Evolutionary conservation across 2,888 invertebrate genomes (phyloP).

Genomic region (Chrysodeixis includens): DNA sequence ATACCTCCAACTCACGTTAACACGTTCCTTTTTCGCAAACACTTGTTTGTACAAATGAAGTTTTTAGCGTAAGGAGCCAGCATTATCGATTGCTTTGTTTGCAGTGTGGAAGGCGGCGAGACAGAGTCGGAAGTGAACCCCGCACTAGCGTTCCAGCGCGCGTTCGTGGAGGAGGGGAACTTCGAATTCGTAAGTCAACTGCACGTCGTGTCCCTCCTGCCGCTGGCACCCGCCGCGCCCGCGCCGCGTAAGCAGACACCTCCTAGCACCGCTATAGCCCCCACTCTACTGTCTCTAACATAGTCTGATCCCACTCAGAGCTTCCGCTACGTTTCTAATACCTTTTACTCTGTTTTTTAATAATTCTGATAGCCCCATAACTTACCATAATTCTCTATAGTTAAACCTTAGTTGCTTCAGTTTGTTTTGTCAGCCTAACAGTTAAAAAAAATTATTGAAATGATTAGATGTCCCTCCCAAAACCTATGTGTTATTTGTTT

Average conservation of each 20-base stretch:
- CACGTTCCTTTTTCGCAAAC: no score
- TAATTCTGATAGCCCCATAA: no score
- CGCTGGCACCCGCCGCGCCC: constrained; percentile 57
- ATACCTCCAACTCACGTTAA: no score
- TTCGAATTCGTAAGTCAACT: constrained; percentile 89
- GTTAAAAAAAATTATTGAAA: no score
- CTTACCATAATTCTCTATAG: no score
- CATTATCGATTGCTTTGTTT: no score
- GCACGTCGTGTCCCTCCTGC: constrained; percentile 82
- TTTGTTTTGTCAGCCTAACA: no score
- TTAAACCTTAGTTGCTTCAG: no score
- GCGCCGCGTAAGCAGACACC: constrained; percentile 31
- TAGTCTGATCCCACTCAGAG: background rate
- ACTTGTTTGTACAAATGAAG: no score
- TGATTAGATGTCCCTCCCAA: no score
- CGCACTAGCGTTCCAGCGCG: constrained; percentile 70
- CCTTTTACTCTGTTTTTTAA: background rate
- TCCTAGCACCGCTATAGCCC: background rate
- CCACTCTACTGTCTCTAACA: background rate
- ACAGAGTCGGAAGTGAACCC: constrained; percentile 51
- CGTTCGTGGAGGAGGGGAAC: constrained; percentile 83
- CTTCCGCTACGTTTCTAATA: background rate
- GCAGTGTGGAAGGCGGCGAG: constrained; percentile 58
- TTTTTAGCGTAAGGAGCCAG: no score
- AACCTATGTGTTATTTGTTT: no score